Base-by-base conservation (phyloP, 2,888 invertebrate genomes). In the Papilio demoleus region DNA sequence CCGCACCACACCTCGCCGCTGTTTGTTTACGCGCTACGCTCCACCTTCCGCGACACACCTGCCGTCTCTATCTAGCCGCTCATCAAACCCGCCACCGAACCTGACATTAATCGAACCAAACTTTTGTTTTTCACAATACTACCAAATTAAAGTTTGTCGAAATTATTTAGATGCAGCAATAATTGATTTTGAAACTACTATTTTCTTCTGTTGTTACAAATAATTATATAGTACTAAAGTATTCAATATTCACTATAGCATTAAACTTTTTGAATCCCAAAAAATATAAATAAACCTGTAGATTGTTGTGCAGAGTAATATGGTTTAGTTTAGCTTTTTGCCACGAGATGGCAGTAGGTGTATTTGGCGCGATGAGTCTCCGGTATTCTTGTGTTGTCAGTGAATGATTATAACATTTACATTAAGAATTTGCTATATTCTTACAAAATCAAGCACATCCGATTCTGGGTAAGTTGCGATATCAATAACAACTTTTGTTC, bases 301-400 rank as follows among this genome's bases (percentile, higher is more conserved):
- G 14, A 53, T 27, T n/a, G 27, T n/a, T n/a, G 27, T n/a, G 0
- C 1, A 8, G n/a, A 14, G 0, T 36, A 36, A 4, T 31, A 34
- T 12, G 2, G 1, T 79, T 80, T 83, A 77, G 81, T 86, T 78
- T 67, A 5, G 76, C 79, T 87, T 85, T 87, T 80, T 81, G 79
- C 71, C 86, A 74, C 87, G 79, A 86, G 92, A 90, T 91, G 91
- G 87, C 88, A 88, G 65, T 80, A 83, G 2, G 45, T 19, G 67
- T 47, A 34, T n/a, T 17, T 40, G 9, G n/a, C 6, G 27, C 27
- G 38, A n/a, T 8, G 4, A 27, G 45, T 24, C 27, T 53, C 8
- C 2, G 31, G 61, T 27, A n/a, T 22, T 22, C 8, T 8, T 34
- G 8, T 34, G 9, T 34, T 22, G 19, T 50, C 12, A 12, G n/a